These are phyloP conservation scores for Pteropus rufus DNA, from an alignment of 2,797 vertebrate genomes.

Conservation along the genomic window DNA sequence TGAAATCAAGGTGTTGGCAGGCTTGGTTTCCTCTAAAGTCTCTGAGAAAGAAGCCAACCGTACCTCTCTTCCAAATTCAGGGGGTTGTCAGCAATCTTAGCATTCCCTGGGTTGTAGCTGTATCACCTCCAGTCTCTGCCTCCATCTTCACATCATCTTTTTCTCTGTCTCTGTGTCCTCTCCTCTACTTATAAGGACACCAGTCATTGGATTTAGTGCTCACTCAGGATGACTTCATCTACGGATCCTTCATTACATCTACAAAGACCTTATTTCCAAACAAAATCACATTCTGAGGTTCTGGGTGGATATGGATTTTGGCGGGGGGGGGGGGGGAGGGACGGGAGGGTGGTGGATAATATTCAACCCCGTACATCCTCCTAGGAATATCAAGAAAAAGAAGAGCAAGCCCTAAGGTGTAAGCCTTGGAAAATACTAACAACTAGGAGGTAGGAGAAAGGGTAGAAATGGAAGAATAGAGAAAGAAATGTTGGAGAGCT, in stretches of 20 bases:
- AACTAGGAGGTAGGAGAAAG: neutral
- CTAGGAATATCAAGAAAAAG: neutral
- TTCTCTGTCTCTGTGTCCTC: neutral
- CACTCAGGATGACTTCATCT: neutral
- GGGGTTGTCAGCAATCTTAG: neutral
- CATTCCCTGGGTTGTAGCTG: neutral
- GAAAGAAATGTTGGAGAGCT: neutral
- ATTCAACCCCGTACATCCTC: neutral
- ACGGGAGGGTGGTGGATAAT: neutral
- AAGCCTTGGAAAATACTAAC: neutral
- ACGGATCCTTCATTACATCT: neutral
- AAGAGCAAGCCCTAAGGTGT: neutral
- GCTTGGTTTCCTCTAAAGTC: neutral
- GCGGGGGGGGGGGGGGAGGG: too few species aligned
- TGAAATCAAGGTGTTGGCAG: neutral
- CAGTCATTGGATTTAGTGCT: neutral
- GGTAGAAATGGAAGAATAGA: neutral
- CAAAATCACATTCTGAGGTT: neutral
- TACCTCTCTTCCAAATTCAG: neutral
- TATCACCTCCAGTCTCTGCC: neutral
- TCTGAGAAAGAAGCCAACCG: neutral
- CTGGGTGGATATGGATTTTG: neutral
- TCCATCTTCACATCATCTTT: neutral
- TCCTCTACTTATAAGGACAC: neutral
- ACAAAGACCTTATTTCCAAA: neutral